Conservation (phyloP, 2,797 vertebrate species). For the Hapalemur alaotrensis region DNA sequence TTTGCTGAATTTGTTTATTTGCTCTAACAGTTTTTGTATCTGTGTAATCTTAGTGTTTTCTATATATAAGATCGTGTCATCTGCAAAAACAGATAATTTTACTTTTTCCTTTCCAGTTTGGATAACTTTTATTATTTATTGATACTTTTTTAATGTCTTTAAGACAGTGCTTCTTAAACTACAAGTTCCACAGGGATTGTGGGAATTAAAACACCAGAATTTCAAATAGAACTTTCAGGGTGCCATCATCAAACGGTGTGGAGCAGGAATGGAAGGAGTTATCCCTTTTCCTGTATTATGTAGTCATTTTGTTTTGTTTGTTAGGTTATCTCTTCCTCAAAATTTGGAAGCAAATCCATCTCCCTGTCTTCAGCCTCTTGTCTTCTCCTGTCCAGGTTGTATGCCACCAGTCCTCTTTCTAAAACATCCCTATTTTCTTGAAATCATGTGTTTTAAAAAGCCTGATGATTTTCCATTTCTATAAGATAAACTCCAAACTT, state of each 20-base stretch:
- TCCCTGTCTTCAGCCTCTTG: neutral
- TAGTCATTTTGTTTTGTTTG: neutral
- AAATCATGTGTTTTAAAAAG: neutral
- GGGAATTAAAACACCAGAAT: neutral
- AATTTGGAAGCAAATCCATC: neutral
- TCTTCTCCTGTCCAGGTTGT: neutral
- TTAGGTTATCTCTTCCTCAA: neutral
- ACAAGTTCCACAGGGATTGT: neutral
- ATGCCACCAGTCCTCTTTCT: neutral
- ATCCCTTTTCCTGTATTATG: rapidly evolving
- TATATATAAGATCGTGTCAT: neutral
- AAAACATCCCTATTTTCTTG: neutral
- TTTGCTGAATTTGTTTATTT: neutral
- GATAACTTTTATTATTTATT: neutral
- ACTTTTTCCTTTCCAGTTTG: neutral
- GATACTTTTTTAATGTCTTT: neutral
- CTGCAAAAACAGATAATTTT: neutral
- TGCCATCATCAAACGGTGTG: neutral
- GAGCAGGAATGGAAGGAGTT: neutral
- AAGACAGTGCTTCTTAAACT: neutral
- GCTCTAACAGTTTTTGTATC: neutral
- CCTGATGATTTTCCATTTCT: neutral
- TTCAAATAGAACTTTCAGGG: neutral
- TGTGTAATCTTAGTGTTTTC: neutral
- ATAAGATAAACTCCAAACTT: neutral